phyloP scores from a whole-genome alignment of 2,797 vertebrate genomes.

The Epinephelus awoara region DNA sequence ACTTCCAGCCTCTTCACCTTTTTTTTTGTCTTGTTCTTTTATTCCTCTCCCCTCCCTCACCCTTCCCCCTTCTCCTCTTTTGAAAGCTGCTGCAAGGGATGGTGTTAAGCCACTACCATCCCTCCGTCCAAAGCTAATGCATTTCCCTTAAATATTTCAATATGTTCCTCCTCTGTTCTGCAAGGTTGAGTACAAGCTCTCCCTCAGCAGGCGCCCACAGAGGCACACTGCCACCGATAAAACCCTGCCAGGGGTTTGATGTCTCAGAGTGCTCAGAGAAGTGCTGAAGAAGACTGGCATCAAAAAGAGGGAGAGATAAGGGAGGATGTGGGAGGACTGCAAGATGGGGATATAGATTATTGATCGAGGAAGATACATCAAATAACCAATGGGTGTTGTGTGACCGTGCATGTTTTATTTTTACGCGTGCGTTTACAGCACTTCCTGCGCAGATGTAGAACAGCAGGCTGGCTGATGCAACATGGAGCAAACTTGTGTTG shows the following conservation, averaged over 20 bases:
- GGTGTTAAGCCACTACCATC: slow-evolving; percentile 59
- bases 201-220: slow-evolving; percentile 63
- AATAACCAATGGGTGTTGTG: slow-evolving; percentile 11
- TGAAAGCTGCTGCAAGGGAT: slow-evolving; percentile 71
- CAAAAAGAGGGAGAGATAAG: slow-evolving; percentile 26
- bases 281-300: slow-evolving; percentile 40
- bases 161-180: slow-evolving; percentile 68
- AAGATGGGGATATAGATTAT: slow-evolving; percentile 48
- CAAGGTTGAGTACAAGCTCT: slow-evolving; percentile 67
- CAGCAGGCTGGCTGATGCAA: slow-evolving; percentile 75
- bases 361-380: slow-evolving; percentile 45
- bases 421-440: neutral
- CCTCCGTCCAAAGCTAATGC: slow-evolving; percentile 82
- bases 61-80: slow-evolving; percentile 55
- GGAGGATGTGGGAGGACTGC: slow-evolving; percentile 40
- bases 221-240: slow-evolving; percentile 53
- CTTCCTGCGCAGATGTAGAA: slow-evolving; percentile 32
- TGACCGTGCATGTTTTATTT: slow-evolving; percentile 12
- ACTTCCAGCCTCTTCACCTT: slow-evolving; percentile 13
- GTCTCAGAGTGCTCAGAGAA: slow-evolving; percentile 52
- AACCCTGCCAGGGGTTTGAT: slow-evolving; percentile 61
- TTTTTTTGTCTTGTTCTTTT: slow-evolving; percentile 9
- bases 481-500: slow-evolving; percentile 58
- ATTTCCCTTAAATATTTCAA: slow-evolving; percentile 88
- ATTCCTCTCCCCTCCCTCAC: neutral